Evolutionary conservation across 2,888 invertebrate species (phyloP).

Genomic region (Lordiphosa fenestrarum): DNA sequence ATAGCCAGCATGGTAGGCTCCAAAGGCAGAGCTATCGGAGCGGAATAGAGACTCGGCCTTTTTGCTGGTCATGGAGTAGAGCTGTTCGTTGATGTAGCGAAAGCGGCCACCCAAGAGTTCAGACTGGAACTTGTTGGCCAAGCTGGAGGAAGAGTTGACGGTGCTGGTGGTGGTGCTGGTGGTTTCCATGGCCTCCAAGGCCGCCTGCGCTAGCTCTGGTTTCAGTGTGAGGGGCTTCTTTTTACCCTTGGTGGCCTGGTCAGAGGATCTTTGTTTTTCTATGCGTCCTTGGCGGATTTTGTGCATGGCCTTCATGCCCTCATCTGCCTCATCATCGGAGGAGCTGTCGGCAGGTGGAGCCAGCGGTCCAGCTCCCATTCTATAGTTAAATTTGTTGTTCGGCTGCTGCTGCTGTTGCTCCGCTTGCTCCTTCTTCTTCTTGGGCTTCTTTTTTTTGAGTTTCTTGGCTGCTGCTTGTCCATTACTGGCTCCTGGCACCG

Average conservation of each 20-base stretch:
- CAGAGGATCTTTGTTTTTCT: conserved; percentile 47
- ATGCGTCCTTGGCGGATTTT: conserved; percentile 58
- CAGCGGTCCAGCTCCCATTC: conserved; percentile 39
- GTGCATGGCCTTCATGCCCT: conserved; percentile 52
- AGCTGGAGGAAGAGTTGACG: conserved; percentile 5
- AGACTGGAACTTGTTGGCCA: conserved; percentile 73
- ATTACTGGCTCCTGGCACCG: conserved; percentile 12
- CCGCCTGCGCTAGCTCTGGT: conserved; percentile 48
- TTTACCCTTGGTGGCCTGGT: conserved; percentile 27
- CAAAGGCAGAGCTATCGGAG: conserved; percentile 88
- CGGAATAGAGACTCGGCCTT: conserved; percentile 89
- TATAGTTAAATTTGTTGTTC: conserved; percentile 5
- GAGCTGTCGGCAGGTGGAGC: conserved; percentile 35
- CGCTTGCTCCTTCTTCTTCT: conserved; percentile 19
- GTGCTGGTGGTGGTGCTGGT: too few relatives aligned
- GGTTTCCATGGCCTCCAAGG: conserved; percentile 55
- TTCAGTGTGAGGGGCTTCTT: conserved; percentile 43
- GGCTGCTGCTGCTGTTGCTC: conserved; percentile 4
- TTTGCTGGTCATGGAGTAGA: conserved; percentile 89
- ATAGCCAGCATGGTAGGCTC: conserved; percentile 95
- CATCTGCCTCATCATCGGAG: conserved; percentile 39
- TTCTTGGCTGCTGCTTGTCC: conserved; percentile 24
- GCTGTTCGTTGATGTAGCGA: conserved; percentile 94
- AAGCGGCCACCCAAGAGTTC: conserved; percentile 82
- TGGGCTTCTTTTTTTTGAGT: conserved; percentile 34